Base-by-base conservation (phyloP, 2,888 invertebrate genomes). In the Caenorhabditis becei region DNA sequence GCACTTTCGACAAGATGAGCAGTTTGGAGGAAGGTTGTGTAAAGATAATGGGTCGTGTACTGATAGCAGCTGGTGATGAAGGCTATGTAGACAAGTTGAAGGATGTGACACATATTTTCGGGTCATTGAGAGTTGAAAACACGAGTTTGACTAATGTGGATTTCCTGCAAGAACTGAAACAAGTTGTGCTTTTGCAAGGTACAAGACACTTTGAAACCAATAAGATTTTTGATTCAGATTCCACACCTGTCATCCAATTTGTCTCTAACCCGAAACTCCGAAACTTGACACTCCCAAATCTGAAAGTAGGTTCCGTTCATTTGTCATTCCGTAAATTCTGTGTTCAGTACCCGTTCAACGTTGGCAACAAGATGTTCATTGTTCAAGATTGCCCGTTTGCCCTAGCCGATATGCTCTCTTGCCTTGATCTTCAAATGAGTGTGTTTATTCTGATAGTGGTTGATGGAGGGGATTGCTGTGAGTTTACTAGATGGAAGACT, bases 31-130 rank as follows among this genome's bases (percentile, higher is more conserved):
- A 11, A 4, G 51, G 53, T 24, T 65, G 65, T 11, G n/a, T 8
- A 8, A 37, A 24, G 2, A 53, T 65, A 37, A 53, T 53, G 51
- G 65, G 65, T 2, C 16, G 37, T 51, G 37, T 65, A 1, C n/a
- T 28, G 14, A 65, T 65, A 10, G 11, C 35, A 8, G 35, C 53
- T 53, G 53, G 37, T n/a, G 51, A 65, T 35, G 65, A 65, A n/a
- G 35, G 16, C n/a, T 16, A 53, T 37, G 65, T 65, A 23, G 26
- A 24, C 2, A 65, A 65, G 5, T n/a, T 65, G 24, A n/a, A 24
- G 8, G 8, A 23, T 7, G 3, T 37, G 4, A 41, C 20, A 1
- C 5, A 53, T 16, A 65, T 65, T 18, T 65, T 24, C 37, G 65
- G 65, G 35, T 53, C 37, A 10, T 23, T 65, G 37, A 35, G 16